A percentile compares a stretch with the other conserved stretches of the same genome.
phyloP scores from a whole-genome alignment of 2,797 vertebrate genomes.

The Mus caroli region DNA sequence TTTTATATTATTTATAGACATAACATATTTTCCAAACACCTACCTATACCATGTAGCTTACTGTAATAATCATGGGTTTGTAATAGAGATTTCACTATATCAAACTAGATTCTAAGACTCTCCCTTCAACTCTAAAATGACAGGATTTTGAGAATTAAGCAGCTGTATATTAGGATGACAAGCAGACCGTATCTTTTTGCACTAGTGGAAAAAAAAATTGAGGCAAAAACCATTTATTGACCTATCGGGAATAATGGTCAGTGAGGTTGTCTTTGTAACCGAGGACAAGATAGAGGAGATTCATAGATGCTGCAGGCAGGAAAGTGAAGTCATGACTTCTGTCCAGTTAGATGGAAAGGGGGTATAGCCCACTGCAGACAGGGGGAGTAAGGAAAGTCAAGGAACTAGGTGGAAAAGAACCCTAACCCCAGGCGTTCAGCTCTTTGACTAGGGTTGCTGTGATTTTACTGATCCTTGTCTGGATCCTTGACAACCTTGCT shows the following conservation, averaged over 20 bases:
- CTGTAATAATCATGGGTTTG: neutral
- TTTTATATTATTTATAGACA: neutral
- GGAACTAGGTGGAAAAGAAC: neutral
- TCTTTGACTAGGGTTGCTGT: neutral
- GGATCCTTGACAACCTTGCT: neutral
- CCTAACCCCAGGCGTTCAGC: neutral
- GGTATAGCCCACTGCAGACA: fast-evolving
- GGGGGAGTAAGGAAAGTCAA: neutral
- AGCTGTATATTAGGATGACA: neutral
- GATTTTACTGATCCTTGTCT: neutral
- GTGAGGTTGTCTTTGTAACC: neutral
- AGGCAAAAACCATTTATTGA: neutral
- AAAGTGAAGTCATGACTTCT: fast-evolving
- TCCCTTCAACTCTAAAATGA: conserved; percentile 15
- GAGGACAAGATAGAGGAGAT: neutral
- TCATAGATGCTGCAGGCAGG: neutral
- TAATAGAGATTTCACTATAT: neutral
- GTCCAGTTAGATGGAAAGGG: neutral
- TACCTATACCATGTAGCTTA: neutral
- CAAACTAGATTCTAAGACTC: conserved; percentile 2
- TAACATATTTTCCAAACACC: neutral
- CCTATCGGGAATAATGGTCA: neutral
- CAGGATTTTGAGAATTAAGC: neutral
- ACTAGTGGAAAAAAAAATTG: neutral
- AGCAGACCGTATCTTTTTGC: neutral